Evolutionary conservation across 2,888 invertebrate species (phyloP).

Genomic region (Drosophila diplacantha): DNA sequence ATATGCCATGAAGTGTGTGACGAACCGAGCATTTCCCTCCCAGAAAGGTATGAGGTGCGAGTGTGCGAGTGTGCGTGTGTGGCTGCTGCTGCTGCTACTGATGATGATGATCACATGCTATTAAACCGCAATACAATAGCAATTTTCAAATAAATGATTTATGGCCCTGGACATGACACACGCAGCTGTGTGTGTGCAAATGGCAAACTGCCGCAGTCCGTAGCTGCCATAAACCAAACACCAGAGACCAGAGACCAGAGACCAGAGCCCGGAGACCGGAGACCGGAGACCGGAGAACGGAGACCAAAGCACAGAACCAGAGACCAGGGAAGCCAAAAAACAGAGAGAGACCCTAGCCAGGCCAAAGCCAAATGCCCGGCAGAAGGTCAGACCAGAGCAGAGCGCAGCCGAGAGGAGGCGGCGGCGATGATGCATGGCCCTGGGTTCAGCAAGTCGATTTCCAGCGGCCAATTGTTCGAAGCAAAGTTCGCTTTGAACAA

Average conservation of each 20-base stretch:
- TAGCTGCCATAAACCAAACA: conserved; percentile 45
- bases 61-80: conserved; percentile 7
- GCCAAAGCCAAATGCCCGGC: conserved; percentile 12
- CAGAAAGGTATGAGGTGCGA: not conserved
- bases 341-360: not conserved
- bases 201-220: conserved; percentile 48
- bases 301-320: not conserved
- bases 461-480: conserved; percentile 29
- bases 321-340: not conserved
- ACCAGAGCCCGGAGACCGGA: not conserved
- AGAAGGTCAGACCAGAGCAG: conserved; percentile 17
- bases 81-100: conserved; percentile 22
- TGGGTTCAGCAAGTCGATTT: conserved; percentile 47
- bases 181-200: conserved; percentile 39
- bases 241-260: not conserved
- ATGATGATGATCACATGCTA: conserved; percentile 68
- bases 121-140: conserved; percentile 71
- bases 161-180: conserved; percentile 54
- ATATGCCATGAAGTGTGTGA: conserved; percentile 54
- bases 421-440: conserved; percentile 32
- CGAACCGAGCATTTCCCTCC: conserved; percentile 26
- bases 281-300: not conserved
- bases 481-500: not conserved
- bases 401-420: not conserved
- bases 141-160: conserved; percentile 72